phyloP scores from a whole-genome alignment of 1,140 invertebrate species.

The Hycleus cichorii region DNA sequence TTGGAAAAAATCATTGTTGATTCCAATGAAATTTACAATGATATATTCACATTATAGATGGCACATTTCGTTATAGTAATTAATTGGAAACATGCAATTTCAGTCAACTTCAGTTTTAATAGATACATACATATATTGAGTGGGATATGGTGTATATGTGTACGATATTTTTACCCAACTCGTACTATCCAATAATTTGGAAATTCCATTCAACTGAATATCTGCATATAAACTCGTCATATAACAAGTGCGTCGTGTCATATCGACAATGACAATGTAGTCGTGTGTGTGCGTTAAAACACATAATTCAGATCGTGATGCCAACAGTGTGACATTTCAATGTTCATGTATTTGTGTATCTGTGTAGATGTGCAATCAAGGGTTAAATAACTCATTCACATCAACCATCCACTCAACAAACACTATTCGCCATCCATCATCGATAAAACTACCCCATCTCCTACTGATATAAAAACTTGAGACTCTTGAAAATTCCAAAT shows the following conservation, averaged over 20 bases:
- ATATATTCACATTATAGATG: no score
- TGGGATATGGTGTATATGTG: conserved; percentile 18
- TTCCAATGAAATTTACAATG: no score
- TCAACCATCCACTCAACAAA: conserved; percentile 25
- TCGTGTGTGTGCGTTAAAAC: neutral
- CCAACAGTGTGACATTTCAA: conserved; percentile 28
- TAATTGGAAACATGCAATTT: conserved; percentile 24
- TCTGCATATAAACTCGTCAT: conserved; percentile 33
- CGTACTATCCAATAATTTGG: conserved; percentile 22
- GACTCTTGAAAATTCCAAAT: no score
- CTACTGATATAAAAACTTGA: no score
- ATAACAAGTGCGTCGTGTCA: conserved; percentile 26
- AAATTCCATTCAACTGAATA: conserved; percentile 27
- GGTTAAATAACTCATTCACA: conserved; percentile 39
- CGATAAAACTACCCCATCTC: conserved; percentile 3
- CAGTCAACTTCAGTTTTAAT: conserved; percentile 20
- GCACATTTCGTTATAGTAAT: neutral
- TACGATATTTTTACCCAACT: conserved; percentile 24
- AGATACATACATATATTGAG: neutral
- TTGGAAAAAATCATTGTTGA: no score
- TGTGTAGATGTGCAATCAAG: conserved; percentile 34
- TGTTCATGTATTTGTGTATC: no score
- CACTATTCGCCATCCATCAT: conserved; percentile 25
- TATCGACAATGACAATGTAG: conserved; percentile 28
- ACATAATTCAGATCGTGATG: conserved; percentile 27